Conservation (phyloP, 2,888 invertebrate genomes). For the Papilio protenor region DNA sequence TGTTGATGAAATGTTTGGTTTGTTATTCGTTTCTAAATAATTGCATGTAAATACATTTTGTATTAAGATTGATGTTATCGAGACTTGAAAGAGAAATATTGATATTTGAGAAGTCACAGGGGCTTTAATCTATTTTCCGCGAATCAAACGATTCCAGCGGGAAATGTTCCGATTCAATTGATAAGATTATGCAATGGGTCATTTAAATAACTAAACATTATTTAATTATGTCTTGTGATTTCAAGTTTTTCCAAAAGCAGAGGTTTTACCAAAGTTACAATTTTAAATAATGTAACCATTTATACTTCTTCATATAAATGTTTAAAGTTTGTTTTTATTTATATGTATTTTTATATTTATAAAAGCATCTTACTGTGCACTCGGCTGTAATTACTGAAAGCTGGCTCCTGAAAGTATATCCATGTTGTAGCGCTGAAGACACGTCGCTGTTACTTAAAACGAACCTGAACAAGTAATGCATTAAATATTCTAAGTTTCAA, state of each 20-base stretch:
- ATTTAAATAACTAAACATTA: background rate
- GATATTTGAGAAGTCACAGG: slow-evolving; percentile 10
- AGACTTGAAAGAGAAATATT: slow-evolving; percentile 17
- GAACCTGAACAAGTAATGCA: background rate
- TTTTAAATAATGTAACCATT: no score
- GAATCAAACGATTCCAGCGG: background rate
- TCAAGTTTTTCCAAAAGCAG: background rate
- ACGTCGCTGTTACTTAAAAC: background rate
- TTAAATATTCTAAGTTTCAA: background rate
- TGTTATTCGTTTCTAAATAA: background rate
- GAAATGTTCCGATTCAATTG: slow-evolving; percentile 1
- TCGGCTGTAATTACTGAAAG: background rate
- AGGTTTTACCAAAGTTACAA: no score
- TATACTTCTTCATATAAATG: background rate
- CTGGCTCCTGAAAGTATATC: background rate
- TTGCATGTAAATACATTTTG: background rate
- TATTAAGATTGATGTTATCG: background rate
- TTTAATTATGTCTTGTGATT: background rate
- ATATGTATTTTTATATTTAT: background rate
- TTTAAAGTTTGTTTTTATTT: background rate
- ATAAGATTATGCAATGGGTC: background rate
- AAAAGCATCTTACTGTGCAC: background rate
- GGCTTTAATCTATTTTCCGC: background rate
- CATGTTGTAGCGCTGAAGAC: background rate
- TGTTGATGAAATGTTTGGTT: background rate